Evolutionary conservation across 2,888 invertebrate species (phyloP), one percentile per base, ranked within the genome.

Genomic region (Colostygia pectinataria): DNA sequence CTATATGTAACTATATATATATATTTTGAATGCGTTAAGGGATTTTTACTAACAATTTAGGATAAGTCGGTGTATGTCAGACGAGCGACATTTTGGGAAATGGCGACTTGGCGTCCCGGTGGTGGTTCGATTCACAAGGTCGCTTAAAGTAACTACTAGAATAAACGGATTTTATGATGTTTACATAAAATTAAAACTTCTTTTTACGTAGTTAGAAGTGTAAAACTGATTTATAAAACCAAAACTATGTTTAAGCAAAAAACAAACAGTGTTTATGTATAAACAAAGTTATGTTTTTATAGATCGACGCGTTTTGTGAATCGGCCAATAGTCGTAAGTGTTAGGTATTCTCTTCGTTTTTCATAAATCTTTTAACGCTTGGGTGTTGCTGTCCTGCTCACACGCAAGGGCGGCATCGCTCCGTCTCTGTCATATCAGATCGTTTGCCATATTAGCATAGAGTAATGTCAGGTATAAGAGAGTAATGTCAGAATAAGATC

Each of bases 21-120:
- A 87, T 89, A 88, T 89, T 82, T 88, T 86, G 88, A 87, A 87
- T 85, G 84, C 73, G 85, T 88, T 86, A 88, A 88, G 86, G 82
- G 79, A 85, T 88, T 88, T 89, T 88, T 88, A 89, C 88, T 89
- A 89, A 89, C 86, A 85, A 78, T 75, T 84, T 88, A 85, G 69
- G 77, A 73, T 86, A 86, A 88, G 83, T 74, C 74, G 80, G 80
- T 80, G 77, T 66, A 70, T 78, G 75, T 77, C 78, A 80, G 81
- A 67, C 66, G 66, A 65, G 59, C 44, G 49, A 53, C 49, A 15
- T 36, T 33, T 55, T 58, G 76, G 76, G 77, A 61, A 69, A 76
- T 72, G 80, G 70, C 70, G 63, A 64, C 52, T 55, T 55, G 66
- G 72, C 66, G 70, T 68, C 57, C 54, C 36, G 10, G 9, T 25